Conservation (phyloP, 2,113 vertebrate species). For the Camelus dromedarius region DNA sequence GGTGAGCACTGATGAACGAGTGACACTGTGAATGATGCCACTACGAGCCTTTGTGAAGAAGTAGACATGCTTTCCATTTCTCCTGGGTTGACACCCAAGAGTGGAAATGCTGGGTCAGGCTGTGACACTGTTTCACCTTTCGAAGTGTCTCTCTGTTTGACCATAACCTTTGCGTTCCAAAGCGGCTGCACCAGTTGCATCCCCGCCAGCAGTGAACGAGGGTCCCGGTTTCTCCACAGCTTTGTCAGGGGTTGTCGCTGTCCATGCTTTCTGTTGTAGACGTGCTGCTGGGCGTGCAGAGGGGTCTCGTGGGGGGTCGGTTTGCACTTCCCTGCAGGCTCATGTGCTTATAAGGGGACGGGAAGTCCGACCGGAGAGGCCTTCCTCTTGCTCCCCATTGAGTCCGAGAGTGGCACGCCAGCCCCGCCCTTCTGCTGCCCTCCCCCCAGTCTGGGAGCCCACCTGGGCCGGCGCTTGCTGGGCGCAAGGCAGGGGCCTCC, state of each 20-base stretch:
- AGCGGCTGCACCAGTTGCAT: neutral
- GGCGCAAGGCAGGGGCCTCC: too few species aligned
- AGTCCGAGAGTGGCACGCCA: neutral
- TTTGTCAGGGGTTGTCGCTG: neutral
- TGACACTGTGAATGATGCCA: accelerated
- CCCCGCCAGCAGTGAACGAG: accelerated
- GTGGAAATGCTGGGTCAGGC: neutral
- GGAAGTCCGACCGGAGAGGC: neutral
- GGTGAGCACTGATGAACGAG: neutral
- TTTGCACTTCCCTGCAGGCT: neutral
- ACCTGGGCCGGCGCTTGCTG: neutral
- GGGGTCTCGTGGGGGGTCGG: neutral
- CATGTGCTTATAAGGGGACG: neutral
- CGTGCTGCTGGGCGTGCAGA: accelerated
- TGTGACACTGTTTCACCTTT: neutral
- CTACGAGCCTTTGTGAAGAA: accelerated
- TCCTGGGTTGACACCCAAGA: neutral
- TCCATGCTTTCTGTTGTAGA: neutral
- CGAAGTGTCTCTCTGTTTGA: neutral
- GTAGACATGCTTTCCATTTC: neutral
- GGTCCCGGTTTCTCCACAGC: accelerated
- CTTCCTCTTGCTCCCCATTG: neutral
- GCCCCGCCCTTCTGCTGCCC: neutral
- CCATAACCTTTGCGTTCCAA: neutral
- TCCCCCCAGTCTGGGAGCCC: neutral